A percentile compares a stretch with the other conserved stretches of the same genome.
Conservation (phyloP, 1,140 invertebrate genomes). For the Laodelphax striatellus region DNA sequence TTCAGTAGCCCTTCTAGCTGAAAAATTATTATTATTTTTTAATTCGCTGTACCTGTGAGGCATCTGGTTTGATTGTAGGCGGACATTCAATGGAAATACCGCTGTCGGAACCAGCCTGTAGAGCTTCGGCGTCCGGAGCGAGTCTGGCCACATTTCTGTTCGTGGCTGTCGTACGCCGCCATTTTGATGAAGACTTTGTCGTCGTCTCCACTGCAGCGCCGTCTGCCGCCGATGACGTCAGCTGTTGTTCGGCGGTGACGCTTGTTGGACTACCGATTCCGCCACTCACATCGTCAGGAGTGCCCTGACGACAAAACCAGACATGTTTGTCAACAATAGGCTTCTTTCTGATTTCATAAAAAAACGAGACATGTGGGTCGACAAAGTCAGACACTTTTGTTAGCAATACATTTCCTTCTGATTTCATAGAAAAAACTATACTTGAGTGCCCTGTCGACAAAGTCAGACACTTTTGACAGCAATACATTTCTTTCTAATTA, state of each 20-base stretch:
- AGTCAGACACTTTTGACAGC: too few relatives aligned
- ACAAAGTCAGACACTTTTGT: too few relatives aligned
- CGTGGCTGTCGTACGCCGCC: constrained; percentile 3
- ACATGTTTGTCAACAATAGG: background rate
- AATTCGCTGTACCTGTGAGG: background rate
- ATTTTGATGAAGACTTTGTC: too few relatives aligned
- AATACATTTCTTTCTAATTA: too few relatives aligned
- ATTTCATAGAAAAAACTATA: too few relatives aligned
- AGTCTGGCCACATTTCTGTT: too few relatives aligned
- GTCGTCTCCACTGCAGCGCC: background rate
- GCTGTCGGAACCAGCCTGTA: constrained; percentile 62
- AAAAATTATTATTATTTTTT: constrained; percentile 38
- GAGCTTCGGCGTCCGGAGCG: constrained; percentile 53
- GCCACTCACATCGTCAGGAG: constrained; percentile 14
- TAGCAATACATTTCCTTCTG: too few relatives aligned
- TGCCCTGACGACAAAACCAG: constrained; percentile 35
- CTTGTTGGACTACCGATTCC: background rate
- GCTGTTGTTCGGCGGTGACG: background rate
- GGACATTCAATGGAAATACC: constrained; percentile 69
- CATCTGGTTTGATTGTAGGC: background rate
- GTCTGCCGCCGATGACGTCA: background rate
- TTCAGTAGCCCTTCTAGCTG: too few relatives aligned
- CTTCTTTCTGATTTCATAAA: too few relatives aligned
- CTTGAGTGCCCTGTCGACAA: too few relatives aligned
- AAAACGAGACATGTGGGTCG: too few relatives aligned